Base-by-base conservation (phyloP, 2,888 invertebrate species). In the Sepioteuthis lessoniana region DNA sequence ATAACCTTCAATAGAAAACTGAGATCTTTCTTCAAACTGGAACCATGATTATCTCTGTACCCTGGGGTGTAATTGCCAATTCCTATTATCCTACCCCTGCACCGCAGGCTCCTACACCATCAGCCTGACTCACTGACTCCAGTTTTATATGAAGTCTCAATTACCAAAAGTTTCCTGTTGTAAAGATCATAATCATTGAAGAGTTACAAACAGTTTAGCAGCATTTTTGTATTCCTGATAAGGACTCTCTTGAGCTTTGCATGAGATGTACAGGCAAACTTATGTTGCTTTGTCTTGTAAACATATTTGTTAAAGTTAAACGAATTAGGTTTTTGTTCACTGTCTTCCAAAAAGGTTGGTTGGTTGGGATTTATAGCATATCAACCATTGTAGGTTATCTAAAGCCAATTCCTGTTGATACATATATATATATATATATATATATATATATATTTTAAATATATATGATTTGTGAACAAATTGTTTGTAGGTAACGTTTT, bases 61-160 rank as follows among this genome's bases (percentile, higher is more conserved):
- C 76, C 76, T 76, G 76, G 76, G 76, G 76, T 76, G 76, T 76
- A 76, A n/a, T 76, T 76, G 76, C 76, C 76, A 76, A n/a, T 76
- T 76, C n/a, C n/a, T 76, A 76, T 76, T 76, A 76, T 76, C 76
- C 76, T 31, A 31, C 16, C 16, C 8, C 76, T 76, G 76, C 55
- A 76, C 31, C n/a, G n/a, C n/a, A n/a, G n/a, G 76, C n/a, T n/a
- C 31, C 76, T 31, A 76, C 76, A 31, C n/a, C n/a, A 76, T n/a
- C 76, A 76, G 76, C n/a, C 5, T 76, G 76, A 31, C 76, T 76
- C 76, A 76, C 76, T n/a, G n/a, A n/a, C n/a, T 76, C 31, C 13
- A n/a, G 31, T 76, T n/a, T n/a, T 76, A n/a, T 76, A 76, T n/a
- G 76, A 76, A 76, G 76, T 76, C 31, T 76, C 76, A 76, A n/a